Evolutionary conservation across 2,113 vertebrate species (phyloP).

Genomic region (Pogona vitticeps): DNA sequence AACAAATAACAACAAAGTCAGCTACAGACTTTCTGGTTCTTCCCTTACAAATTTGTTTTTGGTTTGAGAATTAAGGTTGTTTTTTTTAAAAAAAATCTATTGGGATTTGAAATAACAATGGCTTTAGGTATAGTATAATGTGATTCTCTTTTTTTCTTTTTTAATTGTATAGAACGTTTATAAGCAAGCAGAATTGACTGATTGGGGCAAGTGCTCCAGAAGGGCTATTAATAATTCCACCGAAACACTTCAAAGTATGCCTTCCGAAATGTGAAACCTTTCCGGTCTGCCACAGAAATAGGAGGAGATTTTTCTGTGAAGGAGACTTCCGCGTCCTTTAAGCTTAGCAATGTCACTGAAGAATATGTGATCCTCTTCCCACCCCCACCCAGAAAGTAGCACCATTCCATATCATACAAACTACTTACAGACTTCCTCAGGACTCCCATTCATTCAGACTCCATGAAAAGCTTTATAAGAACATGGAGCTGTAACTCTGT

Average conservation of each 20-base stretch:
- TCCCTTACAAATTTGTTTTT: not conserved
- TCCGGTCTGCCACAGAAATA: slow-evolving; percentile 54
- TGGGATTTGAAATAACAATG: not conserved
- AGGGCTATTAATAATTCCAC: slow-evolving; percentile 45
- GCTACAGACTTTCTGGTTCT: not conserved
- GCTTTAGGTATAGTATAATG: not conserved
- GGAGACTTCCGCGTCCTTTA: slow-evolving; percentile 5
- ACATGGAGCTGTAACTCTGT: not conserved
- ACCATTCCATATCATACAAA: not conserved
- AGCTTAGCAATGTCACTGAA: not conserved
- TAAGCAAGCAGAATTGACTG: slow-evolving; percentile 65
- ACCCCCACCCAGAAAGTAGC: not conserved
- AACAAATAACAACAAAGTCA: no score
- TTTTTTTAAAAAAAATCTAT: not conserved
- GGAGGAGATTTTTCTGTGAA: slow-evolving; percentile 21
- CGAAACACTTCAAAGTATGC: slow-evolving; percentile 36
- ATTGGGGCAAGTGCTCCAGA: slow-evolving; percentile 58
- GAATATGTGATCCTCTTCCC: slow-evolving; percentile 20
- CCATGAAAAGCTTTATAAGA: not conserved
- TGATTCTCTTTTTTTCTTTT: slow-evolving; percentile 20
- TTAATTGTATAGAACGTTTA: slow-evolving; percentile 27
- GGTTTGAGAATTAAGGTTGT: not conserved
- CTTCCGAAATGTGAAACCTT: slow-evolving; percentile 63
- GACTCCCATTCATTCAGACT: slow-evolving; percentile 9
- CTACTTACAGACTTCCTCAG: slow-evolving; percentile 1